Base-by-base conservation (phyloP, 2,113 vertebrate genomes). In the Pungitius pungitius region DNA sequence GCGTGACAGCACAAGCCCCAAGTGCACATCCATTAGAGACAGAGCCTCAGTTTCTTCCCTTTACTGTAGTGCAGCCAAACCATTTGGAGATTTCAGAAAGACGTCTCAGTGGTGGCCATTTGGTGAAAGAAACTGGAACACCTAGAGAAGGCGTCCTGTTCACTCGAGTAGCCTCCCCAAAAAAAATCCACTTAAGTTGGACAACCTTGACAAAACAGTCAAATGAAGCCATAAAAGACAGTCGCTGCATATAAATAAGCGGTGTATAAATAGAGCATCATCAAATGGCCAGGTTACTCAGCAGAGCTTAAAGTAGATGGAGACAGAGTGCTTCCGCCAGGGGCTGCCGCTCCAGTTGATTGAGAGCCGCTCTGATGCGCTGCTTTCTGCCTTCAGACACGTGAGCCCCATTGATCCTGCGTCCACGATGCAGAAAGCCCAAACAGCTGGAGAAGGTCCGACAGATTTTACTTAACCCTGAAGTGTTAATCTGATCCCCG, bases 381-480 rank as follows among this genome's bases (percentile, higher is more conserved):
- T n/a, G n/a, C 30, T 30, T 30, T 30, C 55, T 37, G 39, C 59
- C 27, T 43, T 88, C 77, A 69, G 63, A 82, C 8, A 20, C 64
- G 68, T 81, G 71, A 87, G 57, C 84, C 79, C 70, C 60, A 60
- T 75, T 83, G 79, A 89, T 84, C 84, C 63, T 54, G 49, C 35
- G 58, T 37, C 76, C 70, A 74, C 56, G 86, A 60, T 30, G 62
- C 66, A 14, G 78, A 69, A 80, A 77, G 71, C 52, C n/a, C 77
- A 86, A 87, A 59, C 72, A 74, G 77, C 7, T 45, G 52, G 63
- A 74, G 67, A 85, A 79, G 56, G n/a, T 71, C 71, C 76, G 82
- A 80, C 75, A 61, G 85, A 85, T 83, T 80, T 49, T 49, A 57
- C 77, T 79, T 60, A 71, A 43, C 39, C 43, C 43, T 20, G 3